These are phyloP conservation scores for Chelonus formosanus DNA, from an alignment of 2,888 invertebrate genomes.

Conservation along the genomic window DNA sequence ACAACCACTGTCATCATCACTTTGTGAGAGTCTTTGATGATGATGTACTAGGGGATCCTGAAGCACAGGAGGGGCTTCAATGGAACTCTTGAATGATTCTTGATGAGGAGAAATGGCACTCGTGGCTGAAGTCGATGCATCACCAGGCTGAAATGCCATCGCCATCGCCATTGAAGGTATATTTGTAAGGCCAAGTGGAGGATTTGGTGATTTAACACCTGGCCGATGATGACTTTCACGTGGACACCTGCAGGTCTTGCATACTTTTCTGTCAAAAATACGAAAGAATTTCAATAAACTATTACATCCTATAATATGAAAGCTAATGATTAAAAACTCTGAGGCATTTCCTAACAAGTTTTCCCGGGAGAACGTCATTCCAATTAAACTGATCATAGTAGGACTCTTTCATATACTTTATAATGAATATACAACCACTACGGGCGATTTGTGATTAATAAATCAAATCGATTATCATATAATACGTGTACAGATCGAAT, in stretches of 20 bases:
- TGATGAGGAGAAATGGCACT: constrained; percentile 64
- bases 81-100: constrained; percentile 60
- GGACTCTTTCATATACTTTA: constrained; percentile 22
- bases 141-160: constrained; percentile 61
- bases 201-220: constrained; percentile 52
- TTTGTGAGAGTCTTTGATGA: constrained; percentile 87
- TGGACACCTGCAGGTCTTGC: constrained; percentile 82
- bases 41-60: constrained; percentile 68
- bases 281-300: neutral
- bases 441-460: constrained; percentile 39
- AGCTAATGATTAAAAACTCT: neutral
- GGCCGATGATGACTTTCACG: constrained; percentile 64
- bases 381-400: constrained; percentile 30
- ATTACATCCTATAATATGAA: constrained; percentile 5
- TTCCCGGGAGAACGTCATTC: constrained; percentile 1
- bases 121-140: constrained; percentile 60
- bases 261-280: constrained; percentile 76
- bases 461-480: constrained; percentile 40
- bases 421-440: constrained; percentile 33
- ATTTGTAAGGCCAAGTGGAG: constrained; percentile 45
- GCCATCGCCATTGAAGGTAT: constrained; percentile 58
- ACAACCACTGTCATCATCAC: constrained; percentile 97
- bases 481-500: constrained; percentile 41
- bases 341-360: neutral
- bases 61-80: constrained; percentile 56